Base-by-base conservation (phyloP, 2,797 vertebrate genomes). In the Rhabdomys pumilio region DNA sequence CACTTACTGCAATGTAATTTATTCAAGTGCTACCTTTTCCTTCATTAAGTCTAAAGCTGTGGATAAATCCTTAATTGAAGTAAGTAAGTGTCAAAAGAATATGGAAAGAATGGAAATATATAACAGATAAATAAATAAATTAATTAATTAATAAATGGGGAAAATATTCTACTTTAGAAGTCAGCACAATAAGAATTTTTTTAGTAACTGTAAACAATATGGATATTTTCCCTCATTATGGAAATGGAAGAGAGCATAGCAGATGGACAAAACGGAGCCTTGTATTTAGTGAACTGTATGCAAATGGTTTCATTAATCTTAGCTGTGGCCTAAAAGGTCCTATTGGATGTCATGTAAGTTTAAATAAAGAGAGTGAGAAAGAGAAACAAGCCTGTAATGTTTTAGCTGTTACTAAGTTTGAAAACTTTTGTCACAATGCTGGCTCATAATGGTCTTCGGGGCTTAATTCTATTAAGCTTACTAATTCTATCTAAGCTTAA, bases 391-490 rank as follows among this genome's bases (percentile, higher is more conserved):
- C 50, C 5, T 69, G 22, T 3, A 10, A 24, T 67, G 1, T 79
- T 94, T 38, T 55, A 85, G 80, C 34, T 94, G 67, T 87, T 85
- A 9, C 20, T 90, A 26, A 67, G 41, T 63, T 97, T 86, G 53
- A 57, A 92, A 75, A 29, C 50, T 85, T 61, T 57, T 11, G 85
- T 50, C 67, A 69, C 24, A 88, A 96, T 19, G 69, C 6, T 86
- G 57, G 8, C 29, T 91, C 44, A 41, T 83, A 73, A 96, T 73
- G 22, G 38, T 29, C 5, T 86, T 9, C 29, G 4, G 63, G 4
- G 5, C 20, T 88, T 13, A 6, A 50, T 50, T 50, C 50, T 50
- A 50, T 50, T 50, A 50, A 50, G 50, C 50, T 50, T 47, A 50
- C 0, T 82, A 31, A 79, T 63, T 34, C 17, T 4, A 31, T 65